Conservation (phyloP, 1,140 invertebrate species). For the Saccostrea glomerata region DNA sequence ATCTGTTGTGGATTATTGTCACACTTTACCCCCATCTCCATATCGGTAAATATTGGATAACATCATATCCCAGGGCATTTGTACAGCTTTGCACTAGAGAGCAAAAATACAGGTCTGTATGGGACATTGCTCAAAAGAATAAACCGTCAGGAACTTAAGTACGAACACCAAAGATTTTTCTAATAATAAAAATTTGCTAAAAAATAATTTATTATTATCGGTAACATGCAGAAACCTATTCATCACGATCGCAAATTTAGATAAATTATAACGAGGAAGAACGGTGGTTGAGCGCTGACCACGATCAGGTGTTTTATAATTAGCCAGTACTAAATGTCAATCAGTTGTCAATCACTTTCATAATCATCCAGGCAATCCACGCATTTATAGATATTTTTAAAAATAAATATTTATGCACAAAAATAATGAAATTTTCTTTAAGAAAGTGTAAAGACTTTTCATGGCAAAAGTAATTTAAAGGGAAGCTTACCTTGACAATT, state of each 20-base stretch:
- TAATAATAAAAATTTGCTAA: not conserved
- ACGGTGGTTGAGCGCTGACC: not conserved
- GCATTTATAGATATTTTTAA: not conserved
- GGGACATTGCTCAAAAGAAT: not conserved
- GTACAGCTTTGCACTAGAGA: not conserved
- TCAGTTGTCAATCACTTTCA: conserved; percentile 8
- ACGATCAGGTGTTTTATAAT: not conserved
- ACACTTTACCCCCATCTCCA: not conserved
- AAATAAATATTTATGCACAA: not conserved
- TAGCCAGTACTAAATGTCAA: conserved; percentile 17
- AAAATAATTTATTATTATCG: not conserved
- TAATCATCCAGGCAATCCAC: not conserved
- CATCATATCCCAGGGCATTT: conserved; percentile 6
- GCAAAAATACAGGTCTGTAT: conserved; percentile 4
- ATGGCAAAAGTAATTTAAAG: not conserved
- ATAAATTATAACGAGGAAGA: not conserved
- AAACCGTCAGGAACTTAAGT: not conserved
- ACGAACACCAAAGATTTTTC: not conserved
- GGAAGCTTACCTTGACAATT: not conserved
- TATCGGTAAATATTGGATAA: conserved; percentile 2
- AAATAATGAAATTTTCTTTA: not conserved
- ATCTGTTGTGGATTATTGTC: not conserved
- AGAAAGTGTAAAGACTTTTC: not conserved
- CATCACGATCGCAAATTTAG: conserved; percentile 14
- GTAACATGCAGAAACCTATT: not conserved